phyloP scores from a whole-genome alignment of 2,113 vertebrate species.

The Cairina moschata region DNA sequence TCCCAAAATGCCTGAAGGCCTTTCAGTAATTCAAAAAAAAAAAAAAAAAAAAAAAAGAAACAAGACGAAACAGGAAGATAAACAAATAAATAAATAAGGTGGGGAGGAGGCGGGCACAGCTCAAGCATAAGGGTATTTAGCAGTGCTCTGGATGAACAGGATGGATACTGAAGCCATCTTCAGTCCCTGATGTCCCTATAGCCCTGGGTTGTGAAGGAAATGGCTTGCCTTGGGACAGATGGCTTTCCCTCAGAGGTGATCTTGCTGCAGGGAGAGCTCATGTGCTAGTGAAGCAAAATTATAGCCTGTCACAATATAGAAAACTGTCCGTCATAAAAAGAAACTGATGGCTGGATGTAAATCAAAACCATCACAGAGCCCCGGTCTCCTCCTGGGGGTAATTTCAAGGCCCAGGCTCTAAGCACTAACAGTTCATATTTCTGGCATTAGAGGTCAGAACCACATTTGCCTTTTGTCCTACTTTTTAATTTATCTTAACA shows the following conservation, averaged over 20 bases:
- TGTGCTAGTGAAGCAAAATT: not conserved
- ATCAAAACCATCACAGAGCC: not conserved
- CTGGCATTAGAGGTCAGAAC: not conserved
- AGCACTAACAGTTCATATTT: not conserved
- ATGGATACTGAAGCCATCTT: not conserved
- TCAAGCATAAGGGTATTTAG: not conserved
- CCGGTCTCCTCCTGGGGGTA: not conserved
- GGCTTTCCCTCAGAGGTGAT: not conserved
- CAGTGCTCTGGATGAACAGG: not conserved
- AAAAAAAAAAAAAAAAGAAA: not conserved
- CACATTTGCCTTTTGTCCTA: not conserved
- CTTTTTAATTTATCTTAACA: not conserved
- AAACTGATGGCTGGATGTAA: not conserved
- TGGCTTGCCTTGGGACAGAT: not conserved
- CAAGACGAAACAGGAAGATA: not conserved
- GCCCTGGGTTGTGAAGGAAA: not conserved
- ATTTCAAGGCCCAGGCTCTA: not conserved
- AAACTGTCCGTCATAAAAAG: not conserved
- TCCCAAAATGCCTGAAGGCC: not conserved
- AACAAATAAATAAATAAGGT: not conserved
- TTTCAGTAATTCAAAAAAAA: not conserved
- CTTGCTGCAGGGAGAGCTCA: not conserved
- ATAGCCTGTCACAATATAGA: not conserved
- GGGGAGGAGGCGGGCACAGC: accelerated
- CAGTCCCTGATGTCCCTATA: not conserved